Conservation (phyloP, 2,113 vertebrate genomes). For the Pelecanus crispus region DNA sequence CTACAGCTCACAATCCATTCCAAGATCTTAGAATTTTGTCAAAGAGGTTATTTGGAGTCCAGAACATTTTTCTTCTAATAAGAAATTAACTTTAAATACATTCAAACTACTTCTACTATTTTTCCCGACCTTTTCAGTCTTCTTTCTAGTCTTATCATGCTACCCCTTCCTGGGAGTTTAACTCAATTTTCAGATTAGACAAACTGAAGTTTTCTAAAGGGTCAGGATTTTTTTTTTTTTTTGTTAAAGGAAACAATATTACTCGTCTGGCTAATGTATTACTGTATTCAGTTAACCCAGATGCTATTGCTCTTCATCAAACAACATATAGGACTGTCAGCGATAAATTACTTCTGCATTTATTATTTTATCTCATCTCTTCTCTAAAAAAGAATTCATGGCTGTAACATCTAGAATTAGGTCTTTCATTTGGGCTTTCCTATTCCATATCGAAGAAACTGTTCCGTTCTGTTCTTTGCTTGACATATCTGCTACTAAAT, state of each 20-base stretch:
- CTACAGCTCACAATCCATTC: not conserved
- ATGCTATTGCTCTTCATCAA: not conserved
- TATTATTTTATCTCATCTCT: not conserved
- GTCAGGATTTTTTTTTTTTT: not conserved
- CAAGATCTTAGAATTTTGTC: not conserved
- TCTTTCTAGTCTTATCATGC: not conserved
- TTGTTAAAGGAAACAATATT: not conserved
- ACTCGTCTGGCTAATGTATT: not conserved
- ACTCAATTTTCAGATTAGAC: not conserved
- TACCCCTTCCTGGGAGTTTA: not conserved
- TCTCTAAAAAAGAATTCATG: not conserved
- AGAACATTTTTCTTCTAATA: not conserved
- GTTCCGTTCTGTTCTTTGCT: not conserved
- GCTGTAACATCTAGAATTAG: not conserved
- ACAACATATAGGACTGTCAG: not conserved
- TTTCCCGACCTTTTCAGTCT: not conserved
- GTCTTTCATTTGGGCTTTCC: not conserved
- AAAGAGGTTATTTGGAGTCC: not conserved
- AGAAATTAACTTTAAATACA: not conserved
- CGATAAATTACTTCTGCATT: not conserved
- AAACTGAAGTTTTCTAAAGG: not conserved
- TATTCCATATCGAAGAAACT: not conserved
- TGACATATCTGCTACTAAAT: not conserved
- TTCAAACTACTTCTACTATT: not conserved
- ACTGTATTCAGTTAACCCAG: not conserved